Base-by-base conservation (phyloP, 35 echinoderm and acorn worm genomes). In the Patiria miniata region DNA sequence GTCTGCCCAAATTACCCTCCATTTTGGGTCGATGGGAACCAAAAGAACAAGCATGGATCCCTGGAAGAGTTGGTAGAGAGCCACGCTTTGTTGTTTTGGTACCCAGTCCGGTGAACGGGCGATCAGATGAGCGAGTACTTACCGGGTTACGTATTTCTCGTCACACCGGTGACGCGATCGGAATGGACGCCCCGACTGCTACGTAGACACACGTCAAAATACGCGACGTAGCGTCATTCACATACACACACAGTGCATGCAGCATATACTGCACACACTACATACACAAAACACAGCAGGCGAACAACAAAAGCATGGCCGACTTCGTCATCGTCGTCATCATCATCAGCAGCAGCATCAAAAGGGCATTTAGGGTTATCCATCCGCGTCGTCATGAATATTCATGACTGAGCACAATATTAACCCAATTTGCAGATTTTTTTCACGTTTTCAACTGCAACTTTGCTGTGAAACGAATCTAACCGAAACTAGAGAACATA, bases 101-200 rank as follows among this genome's bases (percentile, higher is more conserved):
- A 78, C 77, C 77, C 76, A 77, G 85, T 30, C 65, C 65, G 65
- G 65, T 73, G 65, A 73, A 73, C 34, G 65, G 34, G 65, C 65
- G 65, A 73, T 73, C 65, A 73, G 65, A 73, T 73, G 65, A 73
- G 65, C 65, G 78, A 79, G 88, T 90, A 90, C 88, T 90, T 90
- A 90, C 88, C 88, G 57, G 30, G 80, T 84, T 84, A 89, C 87
- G 88, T 90, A 90, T 90, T 90, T 90, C 88, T 90, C 88, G 88
- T 90, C 88, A 90, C 88, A 84, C 60, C 81, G 81, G 42, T 59
- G 81, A 83, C 82, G 88, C 88, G 81, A 90, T 84, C 80, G 88
- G 87, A 90, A 90, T 90, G 88, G 88, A 90, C 88, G 77, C 88
- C 88, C 83, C 36, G 52, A 84, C 81, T 81, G 83, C 88, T 90